A percentile compares a stretch with the other conserved stretches of the same genome.
Evolutionary conservation across 2,888 invertebrate species (phyloP).

Genomic region (Limnephilus rhombicus): DNA sequence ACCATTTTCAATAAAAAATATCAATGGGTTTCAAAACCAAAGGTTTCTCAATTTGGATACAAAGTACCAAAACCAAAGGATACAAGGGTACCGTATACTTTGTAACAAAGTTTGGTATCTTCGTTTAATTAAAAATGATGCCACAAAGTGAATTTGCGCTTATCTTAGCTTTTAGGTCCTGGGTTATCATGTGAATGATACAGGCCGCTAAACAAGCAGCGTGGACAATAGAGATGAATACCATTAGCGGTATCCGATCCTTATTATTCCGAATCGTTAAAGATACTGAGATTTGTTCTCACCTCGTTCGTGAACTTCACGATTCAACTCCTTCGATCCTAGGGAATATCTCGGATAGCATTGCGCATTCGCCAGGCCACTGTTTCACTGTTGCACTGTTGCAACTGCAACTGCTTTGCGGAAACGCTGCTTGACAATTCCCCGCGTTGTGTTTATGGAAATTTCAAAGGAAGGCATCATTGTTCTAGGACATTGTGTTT

Average conservation of each 20-base stretch:
- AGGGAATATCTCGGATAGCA: slow-evolving; percentile 41
- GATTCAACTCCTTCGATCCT: slow-evolving; percentile 32
- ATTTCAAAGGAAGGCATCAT: slow-evolving; percentile 49
- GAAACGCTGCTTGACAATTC: slow-evolving; percentile 46
- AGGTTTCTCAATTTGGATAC: no score
- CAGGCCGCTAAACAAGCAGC: neutral
- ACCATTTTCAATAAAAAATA: no score
- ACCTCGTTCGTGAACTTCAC: slow-evolving; percentile 40
- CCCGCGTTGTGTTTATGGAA: slow-evolving; percentile 57
- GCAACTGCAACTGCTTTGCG: slow-evolving; percentile 39
- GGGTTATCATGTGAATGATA: neutral
- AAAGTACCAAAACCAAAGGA: no score
- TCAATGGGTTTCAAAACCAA: no score
- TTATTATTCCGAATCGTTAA: slow-evolving; percentile 23
- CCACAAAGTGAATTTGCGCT: no score
- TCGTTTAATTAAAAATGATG: no score
- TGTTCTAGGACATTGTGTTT: slow-evolving; percentile 6
- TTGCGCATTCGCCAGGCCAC: slow-evolving; percentile 10
- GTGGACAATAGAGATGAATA: neutral
- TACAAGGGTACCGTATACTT: no score
- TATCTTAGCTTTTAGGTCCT: neutral
- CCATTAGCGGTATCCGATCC: slow-evolving; percentile 12
- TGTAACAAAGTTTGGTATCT: no score
- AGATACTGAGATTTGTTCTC: slow-evolving; percentile 33
- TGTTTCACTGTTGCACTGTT: neutral